Evolutionary conservation across 2,797 vertebrate species (phyloP).

Genomic region (Lagodon rhomboides): DNA sequence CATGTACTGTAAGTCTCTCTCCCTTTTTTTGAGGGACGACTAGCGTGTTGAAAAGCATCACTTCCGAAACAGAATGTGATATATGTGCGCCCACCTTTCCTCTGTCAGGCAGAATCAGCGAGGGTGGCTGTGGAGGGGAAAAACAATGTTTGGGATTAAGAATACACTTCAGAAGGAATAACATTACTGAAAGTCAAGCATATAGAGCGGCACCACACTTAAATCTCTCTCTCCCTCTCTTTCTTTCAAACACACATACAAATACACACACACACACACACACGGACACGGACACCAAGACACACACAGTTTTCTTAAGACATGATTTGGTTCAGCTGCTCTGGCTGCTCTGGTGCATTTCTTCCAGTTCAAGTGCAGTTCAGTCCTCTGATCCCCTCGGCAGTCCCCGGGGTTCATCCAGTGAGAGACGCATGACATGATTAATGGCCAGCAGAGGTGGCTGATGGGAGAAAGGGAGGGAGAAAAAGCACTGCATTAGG

Average conservation of each 20-base stretch:
- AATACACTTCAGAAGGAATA: slow-evolving; percentile 61
- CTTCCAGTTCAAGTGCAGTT: slow-evolving; percentile 79
- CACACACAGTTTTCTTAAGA: slow-evolving; percentile 55
- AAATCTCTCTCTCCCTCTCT: slow-evolving; percentile 20
- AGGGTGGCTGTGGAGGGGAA: slow-evolving; percentile 28
- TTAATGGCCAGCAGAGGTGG: slow-evolving; percentile 60
- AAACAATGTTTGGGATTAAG: slow-evolving; percentile 59
- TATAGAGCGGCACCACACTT: slow-evolving; percentile 40
- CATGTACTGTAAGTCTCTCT: slow-evolving; percentile 41
- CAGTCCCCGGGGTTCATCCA: slow-evolving; percentile 53
- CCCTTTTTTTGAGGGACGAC: slow-evolving; percentile 24
- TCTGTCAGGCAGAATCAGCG: slow-evolving; percentile 58
- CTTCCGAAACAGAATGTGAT: slow-evolving; percentile 42
- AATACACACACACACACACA: not conserved
- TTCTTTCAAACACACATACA: not conserved
- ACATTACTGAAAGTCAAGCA: slow-evolving; percentile 54
- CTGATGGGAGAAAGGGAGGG: slow-evolving; percentile 34
- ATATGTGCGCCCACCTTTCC: slow-evolving; percentile 54
- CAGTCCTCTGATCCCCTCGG: slow-evolving; percentile 67
- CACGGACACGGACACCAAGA: slow-evolving; percentile 1
- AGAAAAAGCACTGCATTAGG: slow-evolving; percentile 2
- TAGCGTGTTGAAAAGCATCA: slow-evolving; percentile 22
- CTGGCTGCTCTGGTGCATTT: slow-evolving; percentile 44
- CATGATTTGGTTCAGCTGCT: slow-evolving; percentile 62
- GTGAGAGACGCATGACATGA: slow-evolving; percentile 60